Conservation (phyloP, 2,888 invertebrate species). For the Zele albiditarsus region DNA sequence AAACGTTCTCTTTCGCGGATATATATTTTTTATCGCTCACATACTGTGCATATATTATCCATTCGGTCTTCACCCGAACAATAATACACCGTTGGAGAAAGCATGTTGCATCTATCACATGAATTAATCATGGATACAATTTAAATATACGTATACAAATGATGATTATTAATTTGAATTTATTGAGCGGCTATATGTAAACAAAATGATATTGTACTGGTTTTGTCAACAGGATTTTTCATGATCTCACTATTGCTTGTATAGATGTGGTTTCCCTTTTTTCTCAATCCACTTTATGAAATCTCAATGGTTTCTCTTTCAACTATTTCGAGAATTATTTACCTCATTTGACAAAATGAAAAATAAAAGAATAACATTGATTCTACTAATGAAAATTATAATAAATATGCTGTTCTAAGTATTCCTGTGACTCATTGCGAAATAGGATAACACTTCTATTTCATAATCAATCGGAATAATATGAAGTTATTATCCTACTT, state of each 20-base stretch:
- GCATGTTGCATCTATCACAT: constrained; percentile 73
- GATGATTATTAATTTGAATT: not conserved
- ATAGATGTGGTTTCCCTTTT: constrained; percentile 71
- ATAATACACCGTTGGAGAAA: constrained; percentile 73
- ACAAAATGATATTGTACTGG: not conserved
- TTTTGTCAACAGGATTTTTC: constrained; percentile 74
- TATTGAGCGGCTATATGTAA: not conserved
- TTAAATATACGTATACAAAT: not conserved
- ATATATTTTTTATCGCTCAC: constrained; percentile 76
- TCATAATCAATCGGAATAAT: too few relatives aligned
- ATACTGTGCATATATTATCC: constrained; percentile 75
- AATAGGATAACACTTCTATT: not conserved
- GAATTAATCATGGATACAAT: constrained; percentile 73
- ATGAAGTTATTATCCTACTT: not conserved
- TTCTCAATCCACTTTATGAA: constrained; percentile 77
- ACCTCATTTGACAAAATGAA: constrained; percentile 66
- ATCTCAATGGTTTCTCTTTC: constrained; percentile 77
- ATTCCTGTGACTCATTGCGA: not conserved
- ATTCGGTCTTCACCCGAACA: constrained; percentile 73
- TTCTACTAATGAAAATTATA: not conserved
- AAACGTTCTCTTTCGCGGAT: constrained; percentile 71
- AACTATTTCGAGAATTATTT: constrained; percentile 74
- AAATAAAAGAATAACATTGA: constrained; percentile 40
- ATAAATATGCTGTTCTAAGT: not conserved
- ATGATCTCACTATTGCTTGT: constrained; percentile 74